phyloP scores from a whole-genome alignment of 2,113 vertebrate genomes.

The Takifugu flavidus region DNA sequence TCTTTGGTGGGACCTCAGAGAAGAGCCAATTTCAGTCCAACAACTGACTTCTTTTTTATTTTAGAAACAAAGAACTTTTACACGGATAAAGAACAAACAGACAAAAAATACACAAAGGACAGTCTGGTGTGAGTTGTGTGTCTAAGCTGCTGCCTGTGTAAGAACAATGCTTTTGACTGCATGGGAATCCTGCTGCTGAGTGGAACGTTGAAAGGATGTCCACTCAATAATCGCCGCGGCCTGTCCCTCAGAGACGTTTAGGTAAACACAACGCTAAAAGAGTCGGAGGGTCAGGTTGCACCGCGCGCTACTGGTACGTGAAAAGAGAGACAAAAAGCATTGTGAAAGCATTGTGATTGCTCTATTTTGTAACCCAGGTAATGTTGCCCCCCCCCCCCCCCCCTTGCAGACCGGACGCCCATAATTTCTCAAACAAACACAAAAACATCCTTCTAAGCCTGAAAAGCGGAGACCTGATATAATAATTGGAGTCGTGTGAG shows the following conservation, averaged over 20 bases:
- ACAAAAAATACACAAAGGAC: too few relatives aligned
- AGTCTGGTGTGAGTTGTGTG: background rate
- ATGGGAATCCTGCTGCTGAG: constrained; percentile 65
- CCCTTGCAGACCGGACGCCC: constrained; percentile 63
- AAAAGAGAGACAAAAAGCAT: constrained; percentile 68
- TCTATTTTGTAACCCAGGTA: constrained; percentile 63
- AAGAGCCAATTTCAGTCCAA: background rate
- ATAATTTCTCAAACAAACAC: constrained; percentile 72
- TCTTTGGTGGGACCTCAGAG: too few relatives aligned
- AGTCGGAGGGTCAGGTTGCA: constrained; percentile 70
- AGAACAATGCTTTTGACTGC: constrained; percentile 55
- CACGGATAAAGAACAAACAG: too few relatives aligned
- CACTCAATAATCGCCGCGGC: constrained; percentile 63
- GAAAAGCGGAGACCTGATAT: constrained; percentile 70
- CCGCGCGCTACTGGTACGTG: constrained; percentile 59
- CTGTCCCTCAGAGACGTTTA: constrained; percentile 72
- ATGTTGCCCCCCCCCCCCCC: constrained; percentile 18
- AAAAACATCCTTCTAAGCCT: constrained; percentile 59
- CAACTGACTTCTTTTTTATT: background rate
- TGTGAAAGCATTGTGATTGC: constrained; percentile 72
- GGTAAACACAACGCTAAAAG: constrained; percentile 75
- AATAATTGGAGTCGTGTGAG: constrained; percentile 69
- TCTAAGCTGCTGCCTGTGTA: constrained; percentile 36
- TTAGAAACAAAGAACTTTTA: background rate
- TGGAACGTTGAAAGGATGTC: constrained; percentile 65